phyloP scores from a whole-genome alignment of 2,113 vertebrate species.

The Sisor rabdophorus region DNA sequence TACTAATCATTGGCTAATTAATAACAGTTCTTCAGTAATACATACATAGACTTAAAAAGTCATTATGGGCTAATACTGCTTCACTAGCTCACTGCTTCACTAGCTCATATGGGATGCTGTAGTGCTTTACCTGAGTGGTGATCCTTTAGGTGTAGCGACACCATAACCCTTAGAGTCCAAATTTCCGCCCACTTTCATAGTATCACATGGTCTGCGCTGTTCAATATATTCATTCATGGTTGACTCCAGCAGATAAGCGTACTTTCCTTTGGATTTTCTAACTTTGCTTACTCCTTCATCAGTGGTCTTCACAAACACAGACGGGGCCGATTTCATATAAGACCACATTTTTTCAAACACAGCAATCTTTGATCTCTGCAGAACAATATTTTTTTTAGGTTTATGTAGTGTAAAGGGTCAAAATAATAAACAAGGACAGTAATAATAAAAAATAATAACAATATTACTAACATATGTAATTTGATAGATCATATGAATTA shows the following conservation, averaged over 20 bases:
- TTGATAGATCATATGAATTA: neutral
- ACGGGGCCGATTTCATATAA: constrained; percentile 97
- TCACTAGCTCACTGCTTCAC: too few species aligned
- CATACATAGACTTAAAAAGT: too few species aligned
- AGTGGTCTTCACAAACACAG: constrained; percentile 95
- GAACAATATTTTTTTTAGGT: too few species aligned
- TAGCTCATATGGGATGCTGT: constrained; percentile 33
- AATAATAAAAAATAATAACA: neutral
- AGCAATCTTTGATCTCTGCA: constrained; percentile 90
- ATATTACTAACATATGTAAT: neutral
- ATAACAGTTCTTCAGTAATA: neutral
- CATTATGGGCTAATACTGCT: neutral
- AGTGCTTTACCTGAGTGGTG: constrained; percentile 87
- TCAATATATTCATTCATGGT: constrained; percentile 99
- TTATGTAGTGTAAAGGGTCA: too few species aligned
- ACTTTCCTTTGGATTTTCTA: constrained; percentile 97
- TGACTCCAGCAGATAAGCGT: constrained; percentile 96
- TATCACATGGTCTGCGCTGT: constrained; percentile 95
- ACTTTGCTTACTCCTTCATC: constrained; percentile 95
- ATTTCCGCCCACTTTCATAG: constrained; percentile 99
- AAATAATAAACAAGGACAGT: neutral
- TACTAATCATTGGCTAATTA: neutral
- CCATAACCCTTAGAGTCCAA: constrained; percentile 99
- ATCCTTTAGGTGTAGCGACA: constrained; percentile 96
- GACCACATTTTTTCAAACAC: constrained; percentile 99